Base-by-base conservation (phyloP, 2,888 invertebrate genomes). In the Bellardia bayeri region DNA sequence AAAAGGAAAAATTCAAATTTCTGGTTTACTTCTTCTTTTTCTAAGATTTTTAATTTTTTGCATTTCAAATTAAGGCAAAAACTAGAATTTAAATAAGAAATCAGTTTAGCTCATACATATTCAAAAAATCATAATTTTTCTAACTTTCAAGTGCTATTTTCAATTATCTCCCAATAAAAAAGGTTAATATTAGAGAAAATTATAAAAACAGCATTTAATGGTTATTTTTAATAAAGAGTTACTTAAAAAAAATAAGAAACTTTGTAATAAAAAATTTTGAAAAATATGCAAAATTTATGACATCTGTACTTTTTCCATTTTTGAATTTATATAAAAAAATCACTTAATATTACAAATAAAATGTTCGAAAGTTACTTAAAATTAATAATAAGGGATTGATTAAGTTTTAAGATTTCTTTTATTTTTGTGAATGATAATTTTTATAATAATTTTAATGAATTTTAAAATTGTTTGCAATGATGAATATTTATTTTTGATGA, bases 311-410 rank as follows among this genome's bases (percentile, higher is more conserved):
- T 66, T 71, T 81, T 74, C 61, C 63, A 63, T 68, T 71, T 76
- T 64, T 72, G 11, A 30, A 51, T 37, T 40, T 72, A 66, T 74
- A 78, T 71, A 71, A 78, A 81, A 86, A 78, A 82, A 78, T 51
- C 23, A 45, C 58, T 85, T 82, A 85, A 81, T 82, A 72, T 72
- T 81, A 85, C 69, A 64, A 75, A 68, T 9, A 69, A 63, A 69
- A 42, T 68, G 11, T 71, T 81, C 49, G 51, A 82, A 76, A 78
- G 49, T 64, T 45, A 30, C 71, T 82, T 76, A 82, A 76, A 64
- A 45, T 16, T 63, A 54, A 8, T 51, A 64, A 56, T 56, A 49
- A 56, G 14, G 56, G 30, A 30, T n/a, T 16, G 8, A 33, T 37
- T 66, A 7, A 69, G 11, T 45, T 45, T 45, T 45, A 37, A 37